phyloP scores from a whole-genome alignment of 2,888 invertebrate species.

The Caradrina clavipalpis region DNA sequence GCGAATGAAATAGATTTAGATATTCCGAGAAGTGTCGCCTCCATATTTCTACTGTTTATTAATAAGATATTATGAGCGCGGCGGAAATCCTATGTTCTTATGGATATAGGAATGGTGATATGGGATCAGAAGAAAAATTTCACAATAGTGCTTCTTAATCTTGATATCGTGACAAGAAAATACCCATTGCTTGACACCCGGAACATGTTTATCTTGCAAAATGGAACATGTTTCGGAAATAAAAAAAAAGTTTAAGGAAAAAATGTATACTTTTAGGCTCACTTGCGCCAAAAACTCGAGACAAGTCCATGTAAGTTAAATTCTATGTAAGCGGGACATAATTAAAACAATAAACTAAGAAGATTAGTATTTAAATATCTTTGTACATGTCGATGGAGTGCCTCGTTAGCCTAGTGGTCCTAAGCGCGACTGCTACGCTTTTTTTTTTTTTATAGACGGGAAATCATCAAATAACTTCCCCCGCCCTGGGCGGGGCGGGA shows the following conservation, averaged over 20 bases:
- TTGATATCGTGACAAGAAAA: not conserved
- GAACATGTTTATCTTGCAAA: not conserved
- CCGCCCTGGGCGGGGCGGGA: too few species aligned
- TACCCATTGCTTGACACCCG: not conserved
- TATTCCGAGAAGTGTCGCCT: constrained; percentile 76
- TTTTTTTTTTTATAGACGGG: too few species aligned
- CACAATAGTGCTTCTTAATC: constrained; percentile 2
- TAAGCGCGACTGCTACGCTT: too few species aligned
- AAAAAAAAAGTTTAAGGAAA: not conserved
- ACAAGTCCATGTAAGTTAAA: too few species aligned
- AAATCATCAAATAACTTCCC: too few species aligned
- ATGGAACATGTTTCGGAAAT: not conserved
- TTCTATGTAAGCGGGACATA: too few species aligned
- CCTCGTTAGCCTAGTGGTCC: too few species aligned
- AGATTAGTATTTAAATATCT: too few species aligned
- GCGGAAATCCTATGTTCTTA: constrained; percentile 48
- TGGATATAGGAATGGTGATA: constrained; percentile 34
- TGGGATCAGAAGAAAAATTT: not conserved
- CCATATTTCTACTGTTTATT: constrained; percentile 64
- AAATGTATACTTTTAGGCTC: not conserved
- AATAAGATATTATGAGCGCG: constrained; percentile 55
- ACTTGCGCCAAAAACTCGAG: too few species aligned
- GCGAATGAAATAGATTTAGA: constrained; percentile 75
- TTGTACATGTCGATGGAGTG: too few species aligned
- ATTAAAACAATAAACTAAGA: too few species aligned